These are phyloP conservation scores for Gavialis gangeticus DNA, from an alignment of 2,113 vertebrate genomes.

Conservation along the genomic window DNA sequence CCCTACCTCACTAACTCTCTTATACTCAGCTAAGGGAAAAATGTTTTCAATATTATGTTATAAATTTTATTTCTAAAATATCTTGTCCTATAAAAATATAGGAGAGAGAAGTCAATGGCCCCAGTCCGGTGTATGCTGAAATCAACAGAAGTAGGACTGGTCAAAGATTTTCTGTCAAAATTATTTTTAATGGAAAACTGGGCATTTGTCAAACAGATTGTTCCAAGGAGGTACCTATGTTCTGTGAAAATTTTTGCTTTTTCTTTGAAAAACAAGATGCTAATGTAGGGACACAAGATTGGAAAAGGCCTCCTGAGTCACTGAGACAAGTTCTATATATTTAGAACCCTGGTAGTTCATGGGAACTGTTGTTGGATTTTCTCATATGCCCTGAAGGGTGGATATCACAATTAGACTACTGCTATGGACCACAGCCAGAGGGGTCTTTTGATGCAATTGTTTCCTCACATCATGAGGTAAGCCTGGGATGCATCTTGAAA, in stretches of 20 bases:
- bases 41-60: neutral
- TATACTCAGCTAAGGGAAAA: neutral
- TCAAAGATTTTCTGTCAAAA: neutral
- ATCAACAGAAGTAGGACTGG: neutral
- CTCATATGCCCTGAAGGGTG: neutral
- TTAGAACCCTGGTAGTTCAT: neutral
- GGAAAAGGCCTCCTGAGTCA: too few species aligned
- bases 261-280: neutral
- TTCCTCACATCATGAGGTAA: neutral
- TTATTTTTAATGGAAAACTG: neutral
- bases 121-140: neutral
- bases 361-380: neutral
- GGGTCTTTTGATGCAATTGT: neutral
- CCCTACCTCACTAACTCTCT: neutral
- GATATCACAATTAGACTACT: too few species aligned
- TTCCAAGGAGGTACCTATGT: neutral
- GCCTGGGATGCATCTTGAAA: neutral
- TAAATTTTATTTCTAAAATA: neutral
- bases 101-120: neutral
- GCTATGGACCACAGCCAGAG: neutral
- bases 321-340: neutral
- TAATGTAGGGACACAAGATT: too few species aligned
- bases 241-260: neutral
- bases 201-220: neutral
- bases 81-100: neutral